Conservation (phyloP, 2,113 vertebrate genomes). For the Lagopus muta region DNA sequence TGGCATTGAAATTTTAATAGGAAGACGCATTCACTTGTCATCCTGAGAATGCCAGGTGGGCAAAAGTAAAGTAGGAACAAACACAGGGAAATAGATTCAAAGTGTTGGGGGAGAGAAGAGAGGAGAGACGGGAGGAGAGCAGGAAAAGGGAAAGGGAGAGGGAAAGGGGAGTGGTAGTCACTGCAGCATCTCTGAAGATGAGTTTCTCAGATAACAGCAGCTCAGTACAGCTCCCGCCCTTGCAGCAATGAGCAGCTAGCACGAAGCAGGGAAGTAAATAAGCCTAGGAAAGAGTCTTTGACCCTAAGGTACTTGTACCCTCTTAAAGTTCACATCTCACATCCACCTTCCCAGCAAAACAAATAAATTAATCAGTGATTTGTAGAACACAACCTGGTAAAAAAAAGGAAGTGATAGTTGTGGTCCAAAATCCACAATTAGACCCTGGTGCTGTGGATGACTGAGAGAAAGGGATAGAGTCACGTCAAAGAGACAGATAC, state of each 20-base stretch:
- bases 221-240: not conserved
- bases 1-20: conserved; percentile 48
- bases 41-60: not conserved
- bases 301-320: not conserved
- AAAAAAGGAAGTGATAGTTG: not conserved
- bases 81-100: not conserved
- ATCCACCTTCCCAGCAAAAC: not conserved
- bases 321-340: not conserved
- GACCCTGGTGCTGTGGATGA: not conserved
- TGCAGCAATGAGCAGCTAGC: not conserved
- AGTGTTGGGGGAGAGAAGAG: not conserved
- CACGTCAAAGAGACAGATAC: not conserved
- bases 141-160: not conserved
- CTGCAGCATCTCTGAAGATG: conserved; percentile 11
- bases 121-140: not conserved
- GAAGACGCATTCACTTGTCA: not conserved
- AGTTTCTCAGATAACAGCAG: conserved; percentile 26
- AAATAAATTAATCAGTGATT: not conserved
- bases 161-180: not conserved
- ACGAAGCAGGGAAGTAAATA: not conserved
- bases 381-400: not conserved
- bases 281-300: conserved; percentile 1
- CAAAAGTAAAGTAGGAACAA: not conserved
- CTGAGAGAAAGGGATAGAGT: not conserved
- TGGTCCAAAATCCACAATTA: not conserved